Evolutionary conservation across 2,888 invertebrate species (phyloP).

Genomic region (Osmoderma eremita): DNA sequence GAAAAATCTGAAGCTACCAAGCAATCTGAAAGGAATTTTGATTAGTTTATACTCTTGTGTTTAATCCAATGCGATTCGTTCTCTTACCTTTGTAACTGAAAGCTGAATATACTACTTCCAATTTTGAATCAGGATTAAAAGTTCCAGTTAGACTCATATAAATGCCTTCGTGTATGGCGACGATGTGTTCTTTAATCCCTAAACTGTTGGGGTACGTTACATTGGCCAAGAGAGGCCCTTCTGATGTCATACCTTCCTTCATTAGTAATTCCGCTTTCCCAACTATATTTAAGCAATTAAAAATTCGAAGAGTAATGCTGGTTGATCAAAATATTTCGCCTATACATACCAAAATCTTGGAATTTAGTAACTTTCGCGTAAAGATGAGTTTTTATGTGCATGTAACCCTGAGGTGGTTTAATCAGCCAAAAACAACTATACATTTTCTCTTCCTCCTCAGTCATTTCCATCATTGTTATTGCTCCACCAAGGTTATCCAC

Average conservation of each 20-base stretch:
- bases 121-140: conserved; percentile 70
- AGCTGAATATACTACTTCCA: conserved; percentile 76
- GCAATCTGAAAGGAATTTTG: conserved; percentile 68
- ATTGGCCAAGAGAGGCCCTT: conserved; percentile 69
- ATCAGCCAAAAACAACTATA: conserved; percentile 80
- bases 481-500: conserved; percentile 77
- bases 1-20: conserved; percentile 74
- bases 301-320: background rate
- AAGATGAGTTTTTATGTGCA: conserved; percentile 75
- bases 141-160: conserved; percentile 75
- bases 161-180: conserved; percentile 72
- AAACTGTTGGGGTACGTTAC: conserved; percentile 65
- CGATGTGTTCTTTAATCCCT: conserved; percentile 69
- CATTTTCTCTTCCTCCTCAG: conserved; percentile 67
- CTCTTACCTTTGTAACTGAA: conserved; percentile 75
- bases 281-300: conserved; percentile 61
- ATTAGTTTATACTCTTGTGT: background rate
- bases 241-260: conserved; percentile 75
- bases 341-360: conserved; percentile 55
- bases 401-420: conserved; percentile 71
- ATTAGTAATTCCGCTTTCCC: conserved; percentile 72
- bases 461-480: conserved; percentile 82
- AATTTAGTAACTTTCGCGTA: conserved; percentile 66
- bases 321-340: background rate
- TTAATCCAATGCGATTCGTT: background rate